These are phyloP conservation scores for Spea bombifrons DNA, from an alignment of 2,113 vertebrate genomes.

Conservation along the genomic window DNA sequence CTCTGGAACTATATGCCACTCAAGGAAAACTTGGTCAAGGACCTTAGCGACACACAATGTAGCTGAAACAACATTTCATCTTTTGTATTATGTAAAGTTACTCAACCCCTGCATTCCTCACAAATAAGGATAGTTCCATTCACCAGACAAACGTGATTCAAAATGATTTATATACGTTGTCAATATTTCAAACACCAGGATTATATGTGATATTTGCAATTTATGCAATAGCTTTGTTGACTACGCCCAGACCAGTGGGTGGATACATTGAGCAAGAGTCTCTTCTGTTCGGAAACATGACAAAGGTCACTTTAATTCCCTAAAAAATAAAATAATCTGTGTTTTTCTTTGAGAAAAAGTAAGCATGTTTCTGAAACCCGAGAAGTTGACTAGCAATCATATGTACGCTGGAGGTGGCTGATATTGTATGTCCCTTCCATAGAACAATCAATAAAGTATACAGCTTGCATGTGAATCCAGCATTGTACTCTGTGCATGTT, in stretches of 20 bases:
- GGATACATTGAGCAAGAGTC: constrained; percentile 18
- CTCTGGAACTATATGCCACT: neutral
- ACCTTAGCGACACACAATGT: neutral
- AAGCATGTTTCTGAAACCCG: neutral
- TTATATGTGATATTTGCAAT: constrained; percentile 25
- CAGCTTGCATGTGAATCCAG: constrained; percentile 17
- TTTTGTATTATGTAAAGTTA: constrained; percentile 4
- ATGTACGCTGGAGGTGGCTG: neutral
- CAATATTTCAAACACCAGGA: constrained; percentile 7
- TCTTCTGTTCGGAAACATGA: neutral
- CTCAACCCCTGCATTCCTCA: neutral
- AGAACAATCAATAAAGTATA: neutral
- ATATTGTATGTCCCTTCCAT: neutral
- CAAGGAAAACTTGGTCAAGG: neutral
- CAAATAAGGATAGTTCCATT: neutral
- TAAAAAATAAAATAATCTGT: neutral
- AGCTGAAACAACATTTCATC: neutral
- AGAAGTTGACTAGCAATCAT: neutral
- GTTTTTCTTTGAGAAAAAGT: neutral
- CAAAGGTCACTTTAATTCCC: neutral
- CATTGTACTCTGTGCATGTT: constrained; percentile 18
- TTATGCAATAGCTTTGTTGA: constrained; percentile 16
- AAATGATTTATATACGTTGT: constrained; percentile 16
- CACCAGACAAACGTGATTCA: neutral
- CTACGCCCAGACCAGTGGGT: constrained; percentile 13